Evolutionary conservation across 2,797 vertebrate genomes (phyloP), one percentile per base, ranked within the genome.

Genomic region (Hafferia zeledoni): DNA sequence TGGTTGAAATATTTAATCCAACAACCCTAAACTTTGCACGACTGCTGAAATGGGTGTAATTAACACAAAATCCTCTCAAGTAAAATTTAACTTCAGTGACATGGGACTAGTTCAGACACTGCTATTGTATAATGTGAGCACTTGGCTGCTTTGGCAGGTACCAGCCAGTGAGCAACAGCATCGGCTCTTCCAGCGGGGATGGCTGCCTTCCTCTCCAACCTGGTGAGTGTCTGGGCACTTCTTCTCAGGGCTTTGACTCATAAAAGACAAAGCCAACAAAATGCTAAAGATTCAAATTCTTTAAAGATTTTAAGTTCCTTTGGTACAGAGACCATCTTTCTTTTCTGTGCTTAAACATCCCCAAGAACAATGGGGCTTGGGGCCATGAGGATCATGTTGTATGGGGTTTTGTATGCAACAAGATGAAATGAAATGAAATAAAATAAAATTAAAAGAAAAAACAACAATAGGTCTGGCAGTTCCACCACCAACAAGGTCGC

Each of bases 81-180:
- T 96, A 96, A 97, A 97, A 70, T 94, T 97, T 97, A 97, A 97
- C 96, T 85, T 85, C 8, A n/a, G 13, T 94, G 89, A 82, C 83
- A 57, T 31, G 31, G 65, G 50, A 43, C 90, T 76, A 33, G 52
- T 27, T 61, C n/a, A 60, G 72, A 3, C 33, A n/a, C 33, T 84
- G 78, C 74, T 53, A 23, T 31, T 78, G 91, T 43, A 35, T 24
- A 75, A 86, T 9, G 74, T 2, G 12, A 82, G 76, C 69, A 77
- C 19, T 92, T 33, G 47, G 74, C 16, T 67, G 74, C 47, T 47
- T 71, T 39, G 57, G 69, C 71, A 85, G 74, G 52, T 33, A 25
- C 8, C 23, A 39, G 63, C 13, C 72, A 35, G 76, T 6, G 56
- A 83, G 72, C 67, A 84, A 23, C 24, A 70, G 55, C 57, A 60